These are phyloP conservation scores for Chamaea fasciata DNA, from an alignment of 2,113 vertebrate species.

Conservation along the genomic window DNA sequence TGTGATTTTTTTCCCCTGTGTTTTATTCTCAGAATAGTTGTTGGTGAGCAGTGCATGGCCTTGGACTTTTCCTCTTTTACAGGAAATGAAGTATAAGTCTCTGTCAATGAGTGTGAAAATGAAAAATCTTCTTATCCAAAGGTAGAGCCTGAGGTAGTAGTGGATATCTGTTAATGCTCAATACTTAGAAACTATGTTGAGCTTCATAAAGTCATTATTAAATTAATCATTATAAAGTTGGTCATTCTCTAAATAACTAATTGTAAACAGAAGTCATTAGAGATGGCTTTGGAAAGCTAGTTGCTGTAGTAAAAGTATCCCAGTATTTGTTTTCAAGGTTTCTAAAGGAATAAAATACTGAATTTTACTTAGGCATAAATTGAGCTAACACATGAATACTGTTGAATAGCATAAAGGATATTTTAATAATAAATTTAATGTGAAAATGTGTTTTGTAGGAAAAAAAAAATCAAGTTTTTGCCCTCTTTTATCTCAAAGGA, in stretches of 20 bases:
- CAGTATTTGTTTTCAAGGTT: neutral
- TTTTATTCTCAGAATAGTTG: neutral
- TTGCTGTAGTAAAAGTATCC: neutral
- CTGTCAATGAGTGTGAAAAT: neutral
- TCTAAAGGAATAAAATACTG: neutral
- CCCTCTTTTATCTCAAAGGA: neutral
- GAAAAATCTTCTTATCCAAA: neutral
- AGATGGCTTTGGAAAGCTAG: neutral
- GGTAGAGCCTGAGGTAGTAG: neutral
- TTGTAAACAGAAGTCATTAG: neutral
- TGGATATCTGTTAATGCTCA: neutral
- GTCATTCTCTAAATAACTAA: neutral
- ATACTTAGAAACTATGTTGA: neutral
- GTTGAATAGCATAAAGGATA: neutral
- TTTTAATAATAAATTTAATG: neutral
- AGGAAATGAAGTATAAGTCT: neutral
- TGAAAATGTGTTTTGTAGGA: neutral
- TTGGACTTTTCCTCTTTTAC: neutral
- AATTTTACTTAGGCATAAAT: neutral
- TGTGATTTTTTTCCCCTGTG: neutral
- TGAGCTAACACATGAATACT: neutral
- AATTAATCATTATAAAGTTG: too few species aligned
- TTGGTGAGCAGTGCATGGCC: neutral
- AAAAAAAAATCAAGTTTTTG: neutral
- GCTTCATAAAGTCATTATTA: neutral